Evolutionary conservation across 2,888 invertebrate genomes (phyloP), one percentile per base, ranked within the genome.

Genomic region (Thereva nobilitata): DNA sequence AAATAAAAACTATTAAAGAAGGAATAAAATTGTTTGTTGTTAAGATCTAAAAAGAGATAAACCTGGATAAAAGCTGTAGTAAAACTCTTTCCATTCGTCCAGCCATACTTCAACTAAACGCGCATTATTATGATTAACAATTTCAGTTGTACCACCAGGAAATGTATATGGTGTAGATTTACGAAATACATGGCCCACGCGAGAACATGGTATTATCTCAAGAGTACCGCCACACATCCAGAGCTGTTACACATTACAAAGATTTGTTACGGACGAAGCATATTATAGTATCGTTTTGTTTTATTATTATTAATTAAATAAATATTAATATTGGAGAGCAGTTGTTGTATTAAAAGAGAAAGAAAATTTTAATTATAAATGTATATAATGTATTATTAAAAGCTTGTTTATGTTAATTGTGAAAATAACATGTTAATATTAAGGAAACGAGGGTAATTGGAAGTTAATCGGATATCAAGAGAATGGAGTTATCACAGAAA

Each of bases 41-140:
- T 49, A 38, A 37, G 47, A 34, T 10, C 50, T 49, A 63, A 63
- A 64, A 64, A 35, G 42, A 52, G 55, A 45, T 76, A 80, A 84
- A 95, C 95, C 95, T 91, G 95, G 95, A 86, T 95, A 95, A 86
- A 96, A 94, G 86, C 92, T 93, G 91, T 94, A 96, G 91, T 95
- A 96, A 90, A 97, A 96, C 82, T 93, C 92, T 87, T 95, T 95
- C 92, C 97, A 97, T 79, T 97, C 95, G 86, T 98, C 98, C 84
- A 99, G 90, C 98, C 98, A 99, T 76, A 98, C 98, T 83, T 97
- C 95, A 73, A 96, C 97, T 78, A 97, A 91, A 75, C 98, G 89
- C 80, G 96, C 95, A 84, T 97, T 96, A 89, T 99, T 99, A 86
- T 96, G 95, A 86, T 97, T 96, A 83, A 98, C 97, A 80, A 97